These are phyloP conservation scores for Smithornis capensis DNA, from an alignment of 2,113 vertebrate genomes.

Conservation along the genomic window DNA sequence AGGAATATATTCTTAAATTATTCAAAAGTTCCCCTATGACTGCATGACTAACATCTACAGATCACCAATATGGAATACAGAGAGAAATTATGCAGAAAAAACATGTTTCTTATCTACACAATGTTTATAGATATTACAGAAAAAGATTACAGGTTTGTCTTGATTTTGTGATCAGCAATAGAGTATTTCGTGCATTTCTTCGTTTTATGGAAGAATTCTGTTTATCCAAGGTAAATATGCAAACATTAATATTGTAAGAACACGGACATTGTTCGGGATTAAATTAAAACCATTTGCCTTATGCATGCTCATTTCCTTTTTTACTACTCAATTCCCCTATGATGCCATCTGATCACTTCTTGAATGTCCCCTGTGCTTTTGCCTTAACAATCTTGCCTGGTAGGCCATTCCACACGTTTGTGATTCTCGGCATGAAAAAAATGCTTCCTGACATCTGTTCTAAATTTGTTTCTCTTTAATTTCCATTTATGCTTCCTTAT, in stretches of 20 bases:
- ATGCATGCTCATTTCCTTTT: constrained; percentile 77
- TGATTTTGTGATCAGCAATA: background rate
- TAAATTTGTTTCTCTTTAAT: constrained; percentile 86
- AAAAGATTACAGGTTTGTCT: background rate
- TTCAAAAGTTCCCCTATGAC: background rate
- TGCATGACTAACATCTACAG: background rate
- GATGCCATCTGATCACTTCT: constrained; percentile 79
- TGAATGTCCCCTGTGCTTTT: constrained; percentile 74
- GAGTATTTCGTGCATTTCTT: background rate
- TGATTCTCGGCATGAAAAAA: constrained; percentile 78
- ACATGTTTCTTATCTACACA: rapidly evolving
- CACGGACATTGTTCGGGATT: constrained; percentile 67
- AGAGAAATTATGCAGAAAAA: background rate
- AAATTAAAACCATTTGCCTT: constrained; percentile 71
- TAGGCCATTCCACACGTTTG: constrained; percentile 80
- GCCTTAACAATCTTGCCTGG: constrained; percentile 77
- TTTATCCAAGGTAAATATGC: constrained; percentile 64
- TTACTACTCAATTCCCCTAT: constrained; percentile 76
- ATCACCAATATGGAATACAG: background rate
- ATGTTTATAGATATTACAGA: background rate
- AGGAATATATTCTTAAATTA: background rate
- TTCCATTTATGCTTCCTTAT: constrained; percentile 86
- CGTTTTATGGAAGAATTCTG: background rate
- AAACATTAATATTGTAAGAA: constrained; percentile 47
- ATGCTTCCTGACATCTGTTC: constrained; percentile 83